phyloP scores from a whole-genome alignment of 2,888 invertebrate genomes.

The Lathronympha strigana region DNA sequence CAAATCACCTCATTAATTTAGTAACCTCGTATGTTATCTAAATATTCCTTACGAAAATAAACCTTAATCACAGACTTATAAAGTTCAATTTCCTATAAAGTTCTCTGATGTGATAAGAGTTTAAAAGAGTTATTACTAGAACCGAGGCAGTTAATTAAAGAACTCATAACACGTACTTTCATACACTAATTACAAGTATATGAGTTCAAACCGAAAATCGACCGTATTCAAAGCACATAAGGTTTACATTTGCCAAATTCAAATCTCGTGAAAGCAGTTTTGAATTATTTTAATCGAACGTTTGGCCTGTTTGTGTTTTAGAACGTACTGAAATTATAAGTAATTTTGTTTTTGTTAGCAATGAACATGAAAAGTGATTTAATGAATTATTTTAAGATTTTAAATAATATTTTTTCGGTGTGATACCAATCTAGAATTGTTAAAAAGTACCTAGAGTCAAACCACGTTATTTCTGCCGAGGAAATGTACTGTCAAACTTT shows the following conservation, averaged over 20 bases:
- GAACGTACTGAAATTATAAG: slow-evolving; percentile 24
- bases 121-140: neutral
- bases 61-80: neutral
- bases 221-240: neutral
- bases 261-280: slow-evolving; percentile 23
- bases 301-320: slow-evolving; percentile 25
- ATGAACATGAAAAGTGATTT: slow-evolving; percentile 8
- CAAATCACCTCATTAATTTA: slow-evolving; percentile 11
- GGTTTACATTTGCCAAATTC: neutral
- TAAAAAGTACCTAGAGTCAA: too few species aligned
- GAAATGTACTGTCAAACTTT: too few species aligned
- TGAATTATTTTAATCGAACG: slow-evolving; percentile 33
- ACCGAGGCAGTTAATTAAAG: slow-evolving; percentile 42
- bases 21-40: neutral
- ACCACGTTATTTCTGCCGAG: too few species aligned
- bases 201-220: neutral
- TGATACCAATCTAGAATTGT: too few species aligned
- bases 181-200: slow-evolving; percentile 33
- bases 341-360: slow-evolving; percentile 22
- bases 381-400: neutral
- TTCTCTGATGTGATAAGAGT: neutral
- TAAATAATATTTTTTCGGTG: too few species aligned
- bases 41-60: neutral
- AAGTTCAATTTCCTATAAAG: neutral
- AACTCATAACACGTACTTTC: slow-evolving; percentile 44